phyloP scores from a whole-genome alignment of 1,140 invertebrate species.

The Ylistrum balloti region DNA sequence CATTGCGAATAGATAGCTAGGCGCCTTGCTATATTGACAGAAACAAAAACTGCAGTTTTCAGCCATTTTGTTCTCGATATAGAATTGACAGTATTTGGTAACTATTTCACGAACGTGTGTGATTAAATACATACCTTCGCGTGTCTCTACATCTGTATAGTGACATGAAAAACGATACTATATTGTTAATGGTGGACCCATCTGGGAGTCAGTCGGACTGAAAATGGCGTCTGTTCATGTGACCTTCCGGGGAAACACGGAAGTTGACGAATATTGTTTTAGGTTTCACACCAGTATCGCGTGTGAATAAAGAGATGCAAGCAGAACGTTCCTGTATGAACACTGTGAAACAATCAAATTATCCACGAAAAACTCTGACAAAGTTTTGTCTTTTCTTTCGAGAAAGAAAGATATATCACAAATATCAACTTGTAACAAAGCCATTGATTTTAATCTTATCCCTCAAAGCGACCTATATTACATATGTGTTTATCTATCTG shows the following conservation, averaged over 20 bases:
- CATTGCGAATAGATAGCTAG: no score
- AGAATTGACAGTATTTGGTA: neutral
- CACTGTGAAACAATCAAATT: no score
- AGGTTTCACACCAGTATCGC: neutral
- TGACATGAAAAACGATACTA: constrained; percentile 3
- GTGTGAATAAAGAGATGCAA: no score
- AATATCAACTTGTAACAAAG: no score
- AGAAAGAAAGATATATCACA: no score
- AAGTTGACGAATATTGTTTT: neutral
- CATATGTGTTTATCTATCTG: no score
- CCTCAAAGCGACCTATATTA: no score
- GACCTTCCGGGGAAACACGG: constrained; percentile 30
- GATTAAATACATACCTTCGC: neutral
- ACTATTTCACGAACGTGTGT: neutral
- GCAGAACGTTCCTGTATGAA: no score
- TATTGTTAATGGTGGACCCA: neutral
- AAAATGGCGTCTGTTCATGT: constrained; percentile 38
- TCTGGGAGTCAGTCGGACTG: neutral
- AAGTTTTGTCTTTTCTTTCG: no score
- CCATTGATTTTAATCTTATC: no score
- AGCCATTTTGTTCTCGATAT: neutral
- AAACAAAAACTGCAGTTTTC: neutral
- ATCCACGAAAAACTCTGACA: no score
- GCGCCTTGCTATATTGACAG: no score
- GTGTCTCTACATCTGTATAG: neutral